Evolutionary conservation across 2,888 invertebrate species (phyloP).

Genomic region (Xanthia togata): DNA sequence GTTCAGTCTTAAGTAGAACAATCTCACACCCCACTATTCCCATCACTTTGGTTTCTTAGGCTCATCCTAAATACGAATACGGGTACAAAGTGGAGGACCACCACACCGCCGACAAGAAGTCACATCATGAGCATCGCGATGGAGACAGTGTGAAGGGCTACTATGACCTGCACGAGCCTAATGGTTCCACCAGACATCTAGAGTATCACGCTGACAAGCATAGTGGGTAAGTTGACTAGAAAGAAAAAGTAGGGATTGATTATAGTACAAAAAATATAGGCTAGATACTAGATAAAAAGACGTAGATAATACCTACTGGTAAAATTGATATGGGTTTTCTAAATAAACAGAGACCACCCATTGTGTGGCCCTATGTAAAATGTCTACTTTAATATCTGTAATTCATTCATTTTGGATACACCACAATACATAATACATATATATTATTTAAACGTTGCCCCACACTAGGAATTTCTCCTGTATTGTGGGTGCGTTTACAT

Average conservation of each 20-base stretch:
- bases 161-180: slow-evolving; percentile 85
- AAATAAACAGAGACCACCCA: background rate
- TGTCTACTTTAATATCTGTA: background rate
- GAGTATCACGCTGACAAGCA: slow-evolving; percentile 87
- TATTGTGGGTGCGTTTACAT: too few species aligned
- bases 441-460: too few species aligned
- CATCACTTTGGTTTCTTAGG: slow-evolving; percentile 37
- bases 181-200: slow-evolving; percentile 86
- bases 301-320: background rate
- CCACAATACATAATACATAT: too few species aligned
- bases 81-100: slow-evolving; percentile 77
- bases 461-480: too few species aligned
- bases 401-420: too few species aligned
- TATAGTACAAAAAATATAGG: background rate
- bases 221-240: slow-evolving; percentile 75
- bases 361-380: background rate
- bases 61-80: slow-evolving; percentile 76
- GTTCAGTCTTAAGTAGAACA: too few species aligned
- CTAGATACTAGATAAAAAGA: background rate
- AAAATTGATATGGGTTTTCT: too few species aligned
- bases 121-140: slow-evolving; percentile 85
- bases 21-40: too few species aligned
- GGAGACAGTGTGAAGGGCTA: slow-evolving; percentile 83
- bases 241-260: background rate
- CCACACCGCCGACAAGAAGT: slow-evolving; percentile 75